Base-by-base conservation (phyloP, 2,797 vertebrate genomes). In the Coreius guichenoti region DNA sequence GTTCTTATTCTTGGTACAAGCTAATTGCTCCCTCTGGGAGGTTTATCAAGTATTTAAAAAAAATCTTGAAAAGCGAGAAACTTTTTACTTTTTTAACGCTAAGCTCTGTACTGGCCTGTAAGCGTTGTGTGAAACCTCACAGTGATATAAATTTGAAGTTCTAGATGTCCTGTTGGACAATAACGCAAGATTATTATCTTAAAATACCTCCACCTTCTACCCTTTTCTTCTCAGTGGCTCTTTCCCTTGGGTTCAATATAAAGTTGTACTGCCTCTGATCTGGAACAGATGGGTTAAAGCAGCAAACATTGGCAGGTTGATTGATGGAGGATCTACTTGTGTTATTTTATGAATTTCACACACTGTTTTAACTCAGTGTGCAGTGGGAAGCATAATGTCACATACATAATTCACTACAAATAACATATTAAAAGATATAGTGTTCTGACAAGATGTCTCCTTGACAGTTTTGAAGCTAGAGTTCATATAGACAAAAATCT, bases 361-460 rank as follows among this genome's bases (percentile, higher is more conserved):
- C 72, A 77, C 74, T 87, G 75, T 76, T 85, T 85, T 83, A 86
- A 80, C 56, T 72, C 67, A n/a, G n/a, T n/a, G n/a, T n/a, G n/a
- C 39, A 49, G 33, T 26, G 26, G 68, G 74, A 76, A 58, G 21
- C 43, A 87, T 82, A 65, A 70, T 43, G 63, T 63, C 26, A 73
- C 4, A 11, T 17, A 63, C 43, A 63, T 74, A 73, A 82, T 63
- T 74, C 19, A 47, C 19, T n/a, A 61, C 58, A 82, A 33, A 56
- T 58, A 73, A 47, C 21, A 70, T 81, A 36, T 56, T 21, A 43
- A 81, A 72, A 26, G 9, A 72, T 51, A n/a, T 81, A 39, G 9
- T 29, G 68, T 45, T 31, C 54, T 51, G 29, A 12, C 73, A 54
- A 51, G 47, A 54, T 75, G 29, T 23, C 17, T 23, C 9, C 5